Base-by-base conservation (phyloP, 1,140 invertebrate genomes). In the Drosophila seguyi region DNA sequence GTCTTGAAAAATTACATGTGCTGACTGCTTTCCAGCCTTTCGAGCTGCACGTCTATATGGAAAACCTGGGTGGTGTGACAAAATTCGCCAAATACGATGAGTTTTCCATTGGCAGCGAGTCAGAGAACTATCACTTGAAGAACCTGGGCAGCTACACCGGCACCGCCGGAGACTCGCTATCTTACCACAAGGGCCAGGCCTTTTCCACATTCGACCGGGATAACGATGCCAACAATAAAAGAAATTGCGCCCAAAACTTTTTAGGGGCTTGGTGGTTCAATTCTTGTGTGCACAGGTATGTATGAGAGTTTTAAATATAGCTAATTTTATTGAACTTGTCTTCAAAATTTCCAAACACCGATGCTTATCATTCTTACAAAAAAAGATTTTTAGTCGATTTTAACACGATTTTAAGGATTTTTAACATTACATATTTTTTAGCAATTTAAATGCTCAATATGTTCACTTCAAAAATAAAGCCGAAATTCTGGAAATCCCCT, bases 1-100 rank as follows among this genome's bases (percentile, higher is more conserved):
- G 95, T 18, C 79, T 95, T 44, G 94, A 95, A 34, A 94, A 95
- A 65, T 81, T 95, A 1, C 91, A 94, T 78, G 91, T 20, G 20
- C 22, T 81, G 11, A 77, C 75, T 4, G 4, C 25, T 1, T 52
- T 7, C 10, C 39, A 59, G 22, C 62, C 52, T 2, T 48, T 58
- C 6, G 79, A 81, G 13, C 25, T 81, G 5, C 56, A 53, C n/a
- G 59, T 81, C 20, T 3, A 81, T n/a, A 25, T 81, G 31, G 29
- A 52, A 42, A 34, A 42, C 41, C 44, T 14, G 2, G 6, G 11
- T 2, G 76, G 44, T 20, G 25, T 5, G 8, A 3, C 18, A 11
- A 38, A 53, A n/a, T 75, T 60, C 36, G 76, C 76, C 11, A 59
- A 63, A 22, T 81, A 75, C 11, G 63, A 79, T 7, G 52, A 80